Evolutionary conservation across 2,113 vertebrate genomes (phyloP).

Genomic region (Meleagris gallopavo): DNA sequence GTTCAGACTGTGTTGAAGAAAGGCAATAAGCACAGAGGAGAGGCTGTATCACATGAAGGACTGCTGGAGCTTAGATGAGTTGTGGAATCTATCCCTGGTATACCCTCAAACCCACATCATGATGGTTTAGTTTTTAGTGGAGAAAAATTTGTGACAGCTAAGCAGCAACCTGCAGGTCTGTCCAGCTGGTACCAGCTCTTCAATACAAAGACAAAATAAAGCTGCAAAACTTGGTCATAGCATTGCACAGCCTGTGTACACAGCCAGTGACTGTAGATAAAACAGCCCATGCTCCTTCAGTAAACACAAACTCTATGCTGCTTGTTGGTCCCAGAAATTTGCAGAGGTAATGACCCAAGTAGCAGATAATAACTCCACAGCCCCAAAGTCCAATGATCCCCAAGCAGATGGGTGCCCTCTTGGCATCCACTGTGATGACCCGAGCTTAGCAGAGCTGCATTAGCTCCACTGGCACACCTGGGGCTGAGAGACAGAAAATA

Average conservation of each 20-base stretch:
- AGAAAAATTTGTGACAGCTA: background rate
- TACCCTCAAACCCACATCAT: background rate
- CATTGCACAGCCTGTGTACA: background rate
- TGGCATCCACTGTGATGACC: background rate
- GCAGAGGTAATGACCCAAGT: background rate
- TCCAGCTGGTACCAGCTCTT: background rate
- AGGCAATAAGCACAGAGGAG: background rate
- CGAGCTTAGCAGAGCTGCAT: background rate
- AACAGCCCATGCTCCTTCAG: background rate
- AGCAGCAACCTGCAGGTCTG: background rate
- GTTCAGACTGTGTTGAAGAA: background rate
- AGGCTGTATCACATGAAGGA: background rate
- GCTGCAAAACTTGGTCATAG: background rate
- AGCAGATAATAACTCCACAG: background rate
- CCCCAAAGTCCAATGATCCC: background rate
- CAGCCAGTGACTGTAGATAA: background rate
- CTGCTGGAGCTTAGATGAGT: background rate
- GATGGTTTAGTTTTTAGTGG: background rate
- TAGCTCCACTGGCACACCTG: background rate
- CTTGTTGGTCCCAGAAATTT: background rate
- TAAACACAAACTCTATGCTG: background rate
- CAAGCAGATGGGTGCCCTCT: background rate
- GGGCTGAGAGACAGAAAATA: background rate
- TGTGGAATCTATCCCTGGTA: background rate
- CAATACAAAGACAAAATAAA: background rate